phyloP scores from a whole-genome alignment of 2,888 invertebrate genomes.

The Phortica okadai region DNA sequence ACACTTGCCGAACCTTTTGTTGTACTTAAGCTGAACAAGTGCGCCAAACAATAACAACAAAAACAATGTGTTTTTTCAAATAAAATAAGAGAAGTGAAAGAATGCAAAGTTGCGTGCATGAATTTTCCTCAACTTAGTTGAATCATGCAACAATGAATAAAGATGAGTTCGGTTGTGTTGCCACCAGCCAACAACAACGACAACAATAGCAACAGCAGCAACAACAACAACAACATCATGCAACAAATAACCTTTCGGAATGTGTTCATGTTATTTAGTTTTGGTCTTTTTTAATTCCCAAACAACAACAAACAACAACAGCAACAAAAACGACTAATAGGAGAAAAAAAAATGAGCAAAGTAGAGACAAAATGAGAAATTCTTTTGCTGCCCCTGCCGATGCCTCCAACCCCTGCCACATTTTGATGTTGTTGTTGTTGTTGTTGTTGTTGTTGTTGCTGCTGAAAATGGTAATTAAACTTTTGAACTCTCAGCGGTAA shows the following conservation, averaged over 20 bases:
- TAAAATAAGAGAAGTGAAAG: background rate
- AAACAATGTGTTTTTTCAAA: background rate
- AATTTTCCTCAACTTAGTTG: background rate
- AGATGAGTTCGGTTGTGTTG: background rate
- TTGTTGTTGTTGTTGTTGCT: slow-evolving; percentile 38
- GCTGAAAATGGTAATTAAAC: slow-evolving; percentile 71
- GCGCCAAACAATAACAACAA: slow-evolving; percentile 19
- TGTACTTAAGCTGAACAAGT: background rate
- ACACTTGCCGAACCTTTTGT: background rate
- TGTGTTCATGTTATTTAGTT: slow-evolving; percentile 34
- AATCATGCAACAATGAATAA: slow-evolving; percentile 19
- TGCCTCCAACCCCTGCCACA: background rate
- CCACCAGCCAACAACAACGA: background rate
- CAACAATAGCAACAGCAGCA: slow-evolving; percentile 21
- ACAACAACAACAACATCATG: slow-evolving; percentile 18
- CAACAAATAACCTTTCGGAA: slow-evolving; percentile 34
- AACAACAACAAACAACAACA: slow-evolving; percentile 8
- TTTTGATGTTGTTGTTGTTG: too few species aligned
- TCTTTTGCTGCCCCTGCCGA: slow-evolving; percentile 41
- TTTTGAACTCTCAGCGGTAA: slow-evolving; percentile 66
- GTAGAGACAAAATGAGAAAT: slow-evolving; percentile 35
- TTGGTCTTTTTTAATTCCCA: slow-evolving; percentile 23
- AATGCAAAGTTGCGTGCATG: background rate
- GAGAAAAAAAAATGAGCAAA: slow-evolving; percentile 19
- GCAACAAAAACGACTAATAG: background rate